Evolutionary conservation across 2,113 vertebrate genomes (phyloP).

Genomic region (Python bivittatus): DNA sequence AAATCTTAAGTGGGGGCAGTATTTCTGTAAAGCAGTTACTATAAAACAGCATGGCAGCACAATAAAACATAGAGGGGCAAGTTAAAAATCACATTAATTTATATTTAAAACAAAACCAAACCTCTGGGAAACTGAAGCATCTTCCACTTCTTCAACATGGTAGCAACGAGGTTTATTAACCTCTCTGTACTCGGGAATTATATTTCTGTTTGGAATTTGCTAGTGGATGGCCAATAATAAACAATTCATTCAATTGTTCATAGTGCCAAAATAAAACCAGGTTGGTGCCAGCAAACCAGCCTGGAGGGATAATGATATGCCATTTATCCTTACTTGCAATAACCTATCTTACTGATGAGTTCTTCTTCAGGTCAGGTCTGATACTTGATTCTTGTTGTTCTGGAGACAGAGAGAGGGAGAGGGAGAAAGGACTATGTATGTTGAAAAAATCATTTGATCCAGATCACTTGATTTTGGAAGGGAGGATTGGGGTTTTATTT

Average conservation of each 20-base stretch:
- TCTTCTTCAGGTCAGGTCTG: background rate
- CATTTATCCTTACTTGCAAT: background rate
- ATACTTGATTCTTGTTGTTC: background rate
- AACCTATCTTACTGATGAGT: background rate
- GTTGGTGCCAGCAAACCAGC: background rate
- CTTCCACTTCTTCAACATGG: background rate
- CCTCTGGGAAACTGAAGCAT: background rate
- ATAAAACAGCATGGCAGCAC: background rate
- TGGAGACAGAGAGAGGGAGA: background rate
- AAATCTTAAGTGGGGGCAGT: background rate
- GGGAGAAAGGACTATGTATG: background rate
- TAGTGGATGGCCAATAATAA: background rate
- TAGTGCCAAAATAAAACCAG: background rate
- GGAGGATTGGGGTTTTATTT: background rate
- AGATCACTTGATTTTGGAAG: background rate
- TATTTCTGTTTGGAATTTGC: background rate
- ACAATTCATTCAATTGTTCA: background rate
- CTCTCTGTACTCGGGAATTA: background rate
- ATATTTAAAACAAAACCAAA: background rate
- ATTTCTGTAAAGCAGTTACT: background rate
- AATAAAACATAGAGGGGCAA: background rate
- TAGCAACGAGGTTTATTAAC: background rate
- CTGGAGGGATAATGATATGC: background rate
- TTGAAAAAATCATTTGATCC: background rate
- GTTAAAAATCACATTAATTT: background rate